Base-by-base conservation (phyloP, 2,797 vertebrate species). In the Aulostomus chinensis region DNA sequence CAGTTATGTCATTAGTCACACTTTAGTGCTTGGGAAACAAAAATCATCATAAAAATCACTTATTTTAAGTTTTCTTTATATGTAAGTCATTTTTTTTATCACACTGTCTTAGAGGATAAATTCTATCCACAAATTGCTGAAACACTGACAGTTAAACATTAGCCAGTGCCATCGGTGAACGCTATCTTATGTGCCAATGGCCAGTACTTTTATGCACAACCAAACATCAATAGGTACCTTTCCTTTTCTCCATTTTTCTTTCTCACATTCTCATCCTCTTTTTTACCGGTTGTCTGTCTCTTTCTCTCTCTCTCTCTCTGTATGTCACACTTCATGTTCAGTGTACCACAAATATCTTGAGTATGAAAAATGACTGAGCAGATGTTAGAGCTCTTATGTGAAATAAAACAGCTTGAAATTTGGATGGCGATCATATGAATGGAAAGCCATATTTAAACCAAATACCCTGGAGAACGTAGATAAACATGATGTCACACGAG, bases 401-500 rank as follows among this genome's bases (percentile, higher is more conserved):
- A 11, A 33, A 33, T 32, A 21, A 10, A 30, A 4, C 6, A 14
- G 28, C 22, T 5, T n/a, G 12, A 13, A 7, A 28, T 10, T 30
- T 9, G 18, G 31, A 34, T 21, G 24, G 17, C 12, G 6, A 24
- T 33, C 2, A 16, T 14, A 37, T 40, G 18, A 50, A 28, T 48
- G 14, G 53, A 39, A 50, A 41, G 15, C 20, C 3, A n/a, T 28
- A 46, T 60, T 62, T 15, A 53, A 2, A 40, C 12, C 31, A 9
- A 26, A 59, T 29, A 13, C 18, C 32, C 31, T 22, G 26, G 29
- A 38, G 20, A 59, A 10, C 9, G 16, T 24, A 21, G 14, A 58
- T 39, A 53, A 72, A 54, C 41, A 57, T 56, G 24, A 56, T 58
- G 32, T 72, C 58, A 52, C 25, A 21, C 15, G 2, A 55, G 35